These are phyloP conservation scores for Dendrolimus punctatus DNA, from an alignment of 1,140 invertebrate species.

Conservation along the genomic window DNA sequence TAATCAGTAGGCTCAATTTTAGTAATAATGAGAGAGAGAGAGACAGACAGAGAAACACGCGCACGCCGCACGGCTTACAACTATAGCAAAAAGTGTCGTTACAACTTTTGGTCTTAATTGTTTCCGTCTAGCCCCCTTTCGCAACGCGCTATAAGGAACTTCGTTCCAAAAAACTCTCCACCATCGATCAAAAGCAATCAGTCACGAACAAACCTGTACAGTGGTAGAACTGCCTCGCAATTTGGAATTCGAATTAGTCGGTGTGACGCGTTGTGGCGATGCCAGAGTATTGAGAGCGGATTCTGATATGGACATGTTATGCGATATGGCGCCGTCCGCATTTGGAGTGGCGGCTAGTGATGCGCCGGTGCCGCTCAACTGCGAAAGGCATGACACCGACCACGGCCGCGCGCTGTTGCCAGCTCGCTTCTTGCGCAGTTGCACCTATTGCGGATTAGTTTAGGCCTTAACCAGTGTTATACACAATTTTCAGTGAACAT, in stretches of 20 bases:
- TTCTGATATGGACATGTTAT: constrained; percentile 84
- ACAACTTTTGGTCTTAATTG: too few species aligned
- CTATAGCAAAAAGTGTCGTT: too few species aligned
- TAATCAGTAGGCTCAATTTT: too few species aligned
- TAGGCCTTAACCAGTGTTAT: constrained; percentile 24
- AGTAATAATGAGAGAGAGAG: too few species aligned
- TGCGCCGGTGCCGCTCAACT: constrained; percentile 68
- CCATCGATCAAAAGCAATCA: background rate
- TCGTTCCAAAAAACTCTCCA: too few species aligned
- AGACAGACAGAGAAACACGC: too few species aligned
- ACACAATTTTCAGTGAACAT: constrained; percentile 6
- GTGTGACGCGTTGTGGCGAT: constrained; percentile 56
- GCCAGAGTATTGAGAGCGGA: constrained; percentile 84
- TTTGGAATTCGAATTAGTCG: constrained; percentile 51
- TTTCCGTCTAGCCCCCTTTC: too few species aligned
- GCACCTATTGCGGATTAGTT: constrained; percentile 43
- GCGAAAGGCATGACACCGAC: constrained; percentile 88
- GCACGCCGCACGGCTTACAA: too few species aligned
- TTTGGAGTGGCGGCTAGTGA: constrained; percentile 67
- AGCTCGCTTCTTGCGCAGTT: constrained; percentile 66
- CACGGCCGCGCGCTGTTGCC: constrained; percentile 78
- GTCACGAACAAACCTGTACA: constrained; percentile 37
- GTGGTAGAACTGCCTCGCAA: constrained; percentile 65
- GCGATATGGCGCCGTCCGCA: constrained; percentile 73
- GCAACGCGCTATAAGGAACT: too few species aligned